Percentiles rank a stretch among this genome's conserved stretches.
phyloP scores from a whole-genome alignment of 2,888 invertebrate genomes.

The Harpalus rufipes region DNA sequence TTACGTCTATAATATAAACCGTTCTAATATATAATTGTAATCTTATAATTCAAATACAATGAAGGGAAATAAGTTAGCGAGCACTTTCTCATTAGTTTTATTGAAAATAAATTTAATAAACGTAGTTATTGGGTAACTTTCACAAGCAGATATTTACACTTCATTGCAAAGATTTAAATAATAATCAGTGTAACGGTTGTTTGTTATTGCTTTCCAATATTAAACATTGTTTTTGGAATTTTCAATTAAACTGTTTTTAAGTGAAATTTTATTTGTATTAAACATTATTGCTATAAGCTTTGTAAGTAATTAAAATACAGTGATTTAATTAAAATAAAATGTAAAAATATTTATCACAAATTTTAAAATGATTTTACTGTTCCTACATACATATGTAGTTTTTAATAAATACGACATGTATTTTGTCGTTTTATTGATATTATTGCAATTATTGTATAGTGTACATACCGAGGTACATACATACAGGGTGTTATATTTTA shows the following conservation, averaged over 20 bases:
- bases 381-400: too few relatives aligned
- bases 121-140: not conserved
- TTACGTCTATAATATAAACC: slow-evolving; percentile 5
- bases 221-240: not conserved
- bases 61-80: not conserved
- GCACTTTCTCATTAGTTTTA: not conserved
- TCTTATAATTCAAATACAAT: not conserved
- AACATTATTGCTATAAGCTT: not conserved
- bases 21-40: slow-evolving; percentile 7
- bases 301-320: too few relatives aligned
- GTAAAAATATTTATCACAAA: too few relatives aligned
- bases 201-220: slow-evolving; percentile 2
- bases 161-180: not conserved
- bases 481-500: too few relatives aligned
- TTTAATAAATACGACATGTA: too few relatives aligned
- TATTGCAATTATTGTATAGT: too few relatives aligned
- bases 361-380: too few relatives aligned
- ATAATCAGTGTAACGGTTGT: not conserved
- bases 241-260: slow-evolving; percentile 1
- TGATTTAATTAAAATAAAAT: too few relatives aligned
- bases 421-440: too few relatives aligned
- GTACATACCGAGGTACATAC: too few relatives aligned
- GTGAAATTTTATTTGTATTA: not conserved
- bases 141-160: not conserved
- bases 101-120: not conserved